These are phyloP conservation scores for Lepus americanus DNA, from an alignment of 2,113 vertebrate species.

Conservation along the genomic window DNA sequence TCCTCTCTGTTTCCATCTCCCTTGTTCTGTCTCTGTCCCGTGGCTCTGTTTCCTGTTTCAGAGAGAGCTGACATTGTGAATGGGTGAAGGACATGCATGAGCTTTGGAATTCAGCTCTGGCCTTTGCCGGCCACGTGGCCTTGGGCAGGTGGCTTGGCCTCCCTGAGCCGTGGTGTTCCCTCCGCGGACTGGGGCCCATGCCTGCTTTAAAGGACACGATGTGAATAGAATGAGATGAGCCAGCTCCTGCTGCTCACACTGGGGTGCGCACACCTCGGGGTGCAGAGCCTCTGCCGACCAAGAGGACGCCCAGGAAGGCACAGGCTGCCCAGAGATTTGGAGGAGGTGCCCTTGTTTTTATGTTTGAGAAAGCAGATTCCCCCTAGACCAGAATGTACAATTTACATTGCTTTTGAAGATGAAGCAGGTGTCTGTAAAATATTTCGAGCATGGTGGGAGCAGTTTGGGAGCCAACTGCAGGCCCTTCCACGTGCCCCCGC, in stretches of 20 bases:
- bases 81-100: background rate
- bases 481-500: rapidly evolving
- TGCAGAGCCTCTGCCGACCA: background rate
- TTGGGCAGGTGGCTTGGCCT: slow-evolving; percentile 9
- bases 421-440: background rate
- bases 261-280: background rate
- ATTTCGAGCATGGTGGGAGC: background rate
- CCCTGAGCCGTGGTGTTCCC: background rate
- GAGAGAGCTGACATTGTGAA: background rate
- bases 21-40: background rate
- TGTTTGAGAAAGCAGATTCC: background rate
- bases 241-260: background rate
- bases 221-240: background rate
- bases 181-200: background rate
- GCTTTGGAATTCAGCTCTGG: slow-evolving; percentile 32
- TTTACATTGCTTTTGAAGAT: background rate
- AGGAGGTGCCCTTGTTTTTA: background rate
- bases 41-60: slow-evolving; percentile 22
- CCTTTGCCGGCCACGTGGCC: background rate
- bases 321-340: background rate
- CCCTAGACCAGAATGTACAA: background rate
- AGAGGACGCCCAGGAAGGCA: background rate
- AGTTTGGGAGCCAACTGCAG: background rate
- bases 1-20: background rate
- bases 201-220: background rate